phyloP scores from a whole-genome alignment of 2,888 invertebrate genomes.

The Lathronympha strigana region DNA sequence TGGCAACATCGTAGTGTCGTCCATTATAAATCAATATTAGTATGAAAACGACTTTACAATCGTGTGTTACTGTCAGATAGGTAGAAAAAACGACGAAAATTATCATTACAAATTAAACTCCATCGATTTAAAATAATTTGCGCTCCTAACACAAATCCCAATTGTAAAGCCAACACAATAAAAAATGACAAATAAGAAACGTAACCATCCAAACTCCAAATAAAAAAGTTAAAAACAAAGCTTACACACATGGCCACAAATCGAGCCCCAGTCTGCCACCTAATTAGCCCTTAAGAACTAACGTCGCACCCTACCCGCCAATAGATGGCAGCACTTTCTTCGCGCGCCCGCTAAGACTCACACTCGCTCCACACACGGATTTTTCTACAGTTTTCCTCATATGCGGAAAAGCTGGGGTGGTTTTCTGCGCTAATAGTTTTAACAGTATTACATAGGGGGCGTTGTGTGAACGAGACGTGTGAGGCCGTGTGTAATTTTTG shows the following conservation, averaged over 20 bases:
- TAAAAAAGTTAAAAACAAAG: background rate
- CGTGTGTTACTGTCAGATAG: too few relatives aligned
- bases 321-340: conserved; percentile 67
- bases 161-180: background rate
- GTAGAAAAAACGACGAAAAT: too few relatives aligned
- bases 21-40: too few relatives aligned
- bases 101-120: too few relatives aligned
- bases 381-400: conserved; percentile 75
- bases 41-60: too few relatives aligned
- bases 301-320: conserved; percentile 62
- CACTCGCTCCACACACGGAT: conserved; percentile 64
- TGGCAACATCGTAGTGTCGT: too few relatives aligned
- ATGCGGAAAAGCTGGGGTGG: conserved; percentile 61
- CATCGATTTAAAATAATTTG: background rate
- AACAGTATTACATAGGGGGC: conserved; percentile 73
- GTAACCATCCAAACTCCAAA: background rate
- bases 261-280: conserved; percentile 18
- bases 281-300: conserved; percentile 31
- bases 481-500: background rate
- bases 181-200: background rate
- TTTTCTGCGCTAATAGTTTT: conserved; percentile 72
- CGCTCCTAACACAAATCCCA: too few relatives aligned
- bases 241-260: background rate
- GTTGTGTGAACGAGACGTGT: conserved; percentile 47
- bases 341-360: conserved; percentile 55